Evolutionary conservation across 2,888 invertebrate species (phyloP).

Genomic region (Aspidiotus destructor): DNA sequence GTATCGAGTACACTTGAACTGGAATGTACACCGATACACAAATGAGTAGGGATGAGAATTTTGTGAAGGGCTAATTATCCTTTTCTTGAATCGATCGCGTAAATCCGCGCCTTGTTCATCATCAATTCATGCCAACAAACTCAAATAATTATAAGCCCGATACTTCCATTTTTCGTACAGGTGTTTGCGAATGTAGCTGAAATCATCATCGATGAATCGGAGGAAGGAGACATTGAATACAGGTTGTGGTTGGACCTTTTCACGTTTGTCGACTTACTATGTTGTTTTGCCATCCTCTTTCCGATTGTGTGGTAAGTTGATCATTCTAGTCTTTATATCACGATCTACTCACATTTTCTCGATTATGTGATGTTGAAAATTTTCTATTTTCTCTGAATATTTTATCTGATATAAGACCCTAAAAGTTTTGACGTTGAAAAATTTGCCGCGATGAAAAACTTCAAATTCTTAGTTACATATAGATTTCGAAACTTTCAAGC

Average conservation of each 20-base stretch:
- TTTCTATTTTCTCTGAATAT: too few species aligned
- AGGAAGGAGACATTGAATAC: slow-evolving; percentile 81
- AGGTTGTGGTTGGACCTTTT: slow-evolving; percentile 86
- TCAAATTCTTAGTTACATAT: too few species aligned
- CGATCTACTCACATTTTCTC: not conserved
- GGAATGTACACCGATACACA: too few species aligned
- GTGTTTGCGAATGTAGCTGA: slow-evolving; percentile 93
- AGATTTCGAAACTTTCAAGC: too few species aligned
- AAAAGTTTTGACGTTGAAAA: too few species aligned
- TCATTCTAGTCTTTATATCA: not conserved
- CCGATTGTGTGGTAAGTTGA: slow-evolving; percentile 81
- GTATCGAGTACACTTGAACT: too few species aligned
- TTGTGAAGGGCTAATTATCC: too few species aligned
- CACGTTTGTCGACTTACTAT: slow-evolving; percentile 85
- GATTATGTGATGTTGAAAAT: not conserved
- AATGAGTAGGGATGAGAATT: too few species aligned
- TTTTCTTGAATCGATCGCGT: not conserved
- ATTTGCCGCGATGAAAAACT: too few species aligned
- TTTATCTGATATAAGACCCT: too few species aligned
- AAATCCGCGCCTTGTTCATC: not conserved
- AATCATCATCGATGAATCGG: slow-evolving; percentile 93
- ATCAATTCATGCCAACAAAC: not conserved
- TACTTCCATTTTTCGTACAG: slow-evolving; percentile 45
- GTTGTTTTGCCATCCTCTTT: slow-evolving; percentile 91
- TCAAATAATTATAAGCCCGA: not conserved